phyloP scores from a whole-genome alignment of 2,888 invertebrate genomes.

The Onthophagus sagittarius region DNA sequence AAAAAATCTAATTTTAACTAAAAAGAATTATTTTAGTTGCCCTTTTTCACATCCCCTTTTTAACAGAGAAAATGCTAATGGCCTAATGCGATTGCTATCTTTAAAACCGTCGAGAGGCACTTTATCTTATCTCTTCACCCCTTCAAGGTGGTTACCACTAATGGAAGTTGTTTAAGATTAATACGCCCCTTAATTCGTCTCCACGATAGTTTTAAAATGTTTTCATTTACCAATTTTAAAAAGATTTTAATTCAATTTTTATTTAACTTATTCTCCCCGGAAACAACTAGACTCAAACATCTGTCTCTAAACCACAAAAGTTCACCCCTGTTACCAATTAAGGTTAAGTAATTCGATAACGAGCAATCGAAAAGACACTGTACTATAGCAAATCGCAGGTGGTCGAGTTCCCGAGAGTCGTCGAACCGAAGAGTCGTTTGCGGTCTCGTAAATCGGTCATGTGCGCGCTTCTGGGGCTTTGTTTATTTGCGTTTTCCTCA shows the following conservation, averaged over 20 bases:
- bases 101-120: constrained; percentile 19
- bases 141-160: constrained; percentile 36
- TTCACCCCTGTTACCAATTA: background rate
- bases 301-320: background rate
- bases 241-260: no score
- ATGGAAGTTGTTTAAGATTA: constrained; percentile 46
- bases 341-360: constrained; percentile 11
- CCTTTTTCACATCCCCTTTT: background rate
- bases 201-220: background rate
- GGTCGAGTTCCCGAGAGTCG: constrained; percentile 1
- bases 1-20: background rate
- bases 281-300: background rate
- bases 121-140: constrained; percentile 29
- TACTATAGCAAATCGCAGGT: background rate
- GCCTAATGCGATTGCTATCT: constrained; percentile 26
- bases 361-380: constrained; percentile 5
- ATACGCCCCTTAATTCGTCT: background rate
- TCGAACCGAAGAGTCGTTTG: constrained; percentile 32
- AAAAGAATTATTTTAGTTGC: background rate
- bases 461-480: constrained; percentile 37
- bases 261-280: background rate
- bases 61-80: constrained; percentile 19
- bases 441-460: constrained; percentile 44
- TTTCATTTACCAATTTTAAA: no score
- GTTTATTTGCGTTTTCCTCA: constrained; percentile 42